phyloP scores from a whole-genome alignment of 1,140 invertebrate genomes.

The Portunus trituberculatus region DNA sequence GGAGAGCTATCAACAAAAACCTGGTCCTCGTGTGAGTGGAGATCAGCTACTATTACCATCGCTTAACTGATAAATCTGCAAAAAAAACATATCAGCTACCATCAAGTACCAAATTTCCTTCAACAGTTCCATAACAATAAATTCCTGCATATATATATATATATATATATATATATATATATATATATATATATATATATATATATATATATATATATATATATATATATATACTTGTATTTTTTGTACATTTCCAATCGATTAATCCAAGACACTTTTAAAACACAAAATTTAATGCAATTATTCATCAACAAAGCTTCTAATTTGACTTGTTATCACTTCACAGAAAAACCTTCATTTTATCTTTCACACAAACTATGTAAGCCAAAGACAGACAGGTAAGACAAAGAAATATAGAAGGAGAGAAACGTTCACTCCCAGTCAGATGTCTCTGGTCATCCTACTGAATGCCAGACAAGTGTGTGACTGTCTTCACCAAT shows the following conservation, averaged over 20 bases:
- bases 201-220: slow-evolving; percentile 71
- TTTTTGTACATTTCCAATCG: neutral
- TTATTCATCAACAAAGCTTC: neutral
- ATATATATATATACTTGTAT: slow-evolving; percentile 63
- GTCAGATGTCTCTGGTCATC: slow-evolving; percentile 7
- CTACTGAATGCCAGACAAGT: neutral
- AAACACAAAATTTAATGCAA: neutral
- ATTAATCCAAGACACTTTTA: neutral
- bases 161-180: slow-evolving; percentile 55
- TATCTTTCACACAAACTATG: neutral
- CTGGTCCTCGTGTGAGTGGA: slow-evolving; percentile 7
- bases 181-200: slow-evolving; percentile 62
- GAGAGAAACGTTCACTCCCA: neutral
- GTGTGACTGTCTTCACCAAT: neutral
- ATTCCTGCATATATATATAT: slow-evolving; percentile 35
- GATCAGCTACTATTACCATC: slow-evolving; percentile 2
- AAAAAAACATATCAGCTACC: slow-evolving; percentile 14
- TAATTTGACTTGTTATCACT: neutral
- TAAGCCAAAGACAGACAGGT: neutral
- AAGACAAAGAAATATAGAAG: neutral
- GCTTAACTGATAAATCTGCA: neutral
- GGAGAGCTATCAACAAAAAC: neutral
- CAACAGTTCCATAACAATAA: neutral
- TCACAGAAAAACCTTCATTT: neutral
- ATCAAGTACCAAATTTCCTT: slow-evolving; percentile 22